Evolutionary conservation across 2,113 vertebrate genomes (phyloP).

Genomic region (Gallinago undulata): DNA sequence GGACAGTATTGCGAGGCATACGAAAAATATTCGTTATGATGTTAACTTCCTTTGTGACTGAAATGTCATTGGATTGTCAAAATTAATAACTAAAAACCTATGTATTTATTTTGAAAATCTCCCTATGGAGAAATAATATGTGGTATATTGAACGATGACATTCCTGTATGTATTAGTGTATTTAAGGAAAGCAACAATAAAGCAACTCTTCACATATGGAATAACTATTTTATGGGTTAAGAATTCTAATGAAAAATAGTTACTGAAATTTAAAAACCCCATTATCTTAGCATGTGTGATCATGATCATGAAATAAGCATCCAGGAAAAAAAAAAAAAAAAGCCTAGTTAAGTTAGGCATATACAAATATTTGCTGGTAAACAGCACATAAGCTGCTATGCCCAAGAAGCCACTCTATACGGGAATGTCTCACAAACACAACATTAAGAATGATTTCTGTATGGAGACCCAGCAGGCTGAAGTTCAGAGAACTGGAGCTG

Average conservation of each 20-base stretch:
- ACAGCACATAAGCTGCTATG: accelerated
- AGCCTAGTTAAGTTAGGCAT: background rate
- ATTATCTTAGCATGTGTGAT: background rate
- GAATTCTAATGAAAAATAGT: background rate
- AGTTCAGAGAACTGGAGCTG: background rate
- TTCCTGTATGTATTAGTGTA: background rate
- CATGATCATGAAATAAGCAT: background rate
- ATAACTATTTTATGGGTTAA: background rate
- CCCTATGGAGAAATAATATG: background rate
- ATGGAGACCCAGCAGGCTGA: background rate
- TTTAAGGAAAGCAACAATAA: background rate
- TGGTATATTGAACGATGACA: background rate
- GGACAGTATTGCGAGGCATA: background rate
- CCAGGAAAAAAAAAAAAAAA: background rate
- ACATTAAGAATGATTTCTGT: background rate
- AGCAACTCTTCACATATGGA: background rate
- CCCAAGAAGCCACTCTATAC: background rate
- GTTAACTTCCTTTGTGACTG: slow-evolving; percentile 22
- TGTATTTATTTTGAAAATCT: background rate
- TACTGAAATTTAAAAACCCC: background rate
- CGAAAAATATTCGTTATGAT: slow-evolving; percentile 13
- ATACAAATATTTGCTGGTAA: background rate
- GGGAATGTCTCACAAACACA: background rate
- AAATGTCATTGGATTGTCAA: slow-evolving; percentile 29
- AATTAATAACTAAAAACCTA: background rate